Base-by-base conservation (phyloP, 2,888 invertebrate genomes). In the Boloria selene region DNA sequence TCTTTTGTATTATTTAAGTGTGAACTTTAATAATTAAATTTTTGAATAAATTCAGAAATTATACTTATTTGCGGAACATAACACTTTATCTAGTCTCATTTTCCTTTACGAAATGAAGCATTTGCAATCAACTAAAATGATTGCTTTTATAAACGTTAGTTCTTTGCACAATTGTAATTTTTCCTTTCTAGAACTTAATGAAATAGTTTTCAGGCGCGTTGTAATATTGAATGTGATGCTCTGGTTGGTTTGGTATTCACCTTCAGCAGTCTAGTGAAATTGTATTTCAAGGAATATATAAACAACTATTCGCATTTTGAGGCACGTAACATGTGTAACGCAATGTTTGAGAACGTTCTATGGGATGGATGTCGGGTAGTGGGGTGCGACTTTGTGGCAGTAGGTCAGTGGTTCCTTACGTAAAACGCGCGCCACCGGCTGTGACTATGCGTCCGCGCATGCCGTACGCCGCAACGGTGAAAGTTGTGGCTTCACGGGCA, bases 321-420 rank as follows among this genome's bases (percentile, higher is more conserved):
- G 56, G 71, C 69, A 73, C 74, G 75, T 73, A 74, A 74, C 72
- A 72, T 68, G 56, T 71, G 74, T 82, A 81, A 79, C 80, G 82
- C 76, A 83, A 82, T 76, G 73, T 77, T 79, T 76, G 76, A 75
- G 79, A 83, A 82, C 76, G 73, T 78, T 80, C 77, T 75, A 76
- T 75, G 77, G 77, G 75, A 83, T 81, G 77, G 74, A 74, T 74
- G 79, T 77, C 65, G 78, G 75, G 77, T 77, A 77, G 84, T 82
- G 84, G 82, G 82, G 86, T 83, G 76, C 75, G 70, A 66, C 64
- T 82, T 79, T 83, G 82, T 84, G 90, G 84, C 90, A 90, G 84
- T 90, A 89, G 91, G 91, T 91, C 91, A 90, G 85, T 87, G 85
- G 88, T 87, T 84, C 86, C 88, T 91, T 91, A 88, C 92, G 92